Evolutionary conservation across 2,113 vertebrate genomes (phyloP).

Genomic region (Enhydra lutris): DNA sequence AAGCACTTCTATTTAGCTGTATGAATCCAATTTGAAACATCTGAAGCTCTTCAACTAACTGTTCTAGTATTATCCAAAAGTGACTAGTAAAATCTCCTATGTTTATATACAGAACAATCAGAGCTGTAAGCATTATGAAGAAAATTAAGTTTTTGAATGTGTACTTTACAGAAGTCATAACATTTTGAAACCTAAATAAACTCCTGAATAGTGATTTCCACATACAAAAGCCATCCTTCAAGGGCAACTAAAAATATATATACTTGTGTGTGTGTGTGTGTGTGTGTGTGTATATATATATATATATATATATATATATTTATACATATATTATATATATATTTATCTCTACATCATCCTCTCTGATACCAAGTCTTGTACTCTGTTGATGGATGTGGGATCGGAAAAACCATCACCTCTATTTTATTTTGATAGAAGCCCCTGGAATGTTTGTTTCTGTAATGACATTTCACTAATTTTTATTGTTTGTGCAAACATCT

Average conservation of each 20-base stretch:
- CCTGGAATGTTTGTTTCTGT: not conserved
- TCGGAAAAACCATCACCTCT: not conserved
- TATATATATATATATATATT: too few species aligned
- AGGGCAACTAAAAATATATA: not conserved
- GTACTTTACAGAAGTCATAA: not conserved
- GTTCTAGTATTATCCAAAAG: not conserved
- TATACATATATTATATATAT: too few species aligned
- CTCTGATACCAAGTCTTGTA: not conserved
- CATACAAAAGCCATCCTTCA: not conserved
- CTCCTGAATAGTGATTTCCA: not conserved
- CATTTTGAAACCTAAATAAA: slow-evolving; percentile 8
- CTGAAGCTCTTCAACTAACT: slow-evolving; percentile 10
- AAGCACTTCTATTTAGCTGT: not conserved
- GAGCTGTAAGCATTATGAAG: not conserved
- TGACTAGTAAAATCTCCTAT: not conserved
- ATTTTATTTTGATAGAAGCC: slow-evolving; percentile 10
- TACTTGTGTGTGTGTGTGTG: too few species aligned
- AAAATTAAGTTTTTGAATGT: not conserved
- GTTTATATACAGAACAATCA: not conserved
- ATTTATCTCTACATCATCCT: not conserved
- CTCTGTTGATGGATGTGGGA: not conserved
- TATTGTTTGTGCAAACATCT: not conserved
- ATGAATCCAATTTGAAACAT: not conserved
- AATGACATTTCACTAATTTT: not conserved
- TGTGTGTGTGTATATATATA: too few species aligned